Percentiles rank a stretch among this genome's conserved stretches.
phyloP scores from a whole-genome alignment of 2,113 vertebrate genomes.

The Nicator chloris region DNA sequence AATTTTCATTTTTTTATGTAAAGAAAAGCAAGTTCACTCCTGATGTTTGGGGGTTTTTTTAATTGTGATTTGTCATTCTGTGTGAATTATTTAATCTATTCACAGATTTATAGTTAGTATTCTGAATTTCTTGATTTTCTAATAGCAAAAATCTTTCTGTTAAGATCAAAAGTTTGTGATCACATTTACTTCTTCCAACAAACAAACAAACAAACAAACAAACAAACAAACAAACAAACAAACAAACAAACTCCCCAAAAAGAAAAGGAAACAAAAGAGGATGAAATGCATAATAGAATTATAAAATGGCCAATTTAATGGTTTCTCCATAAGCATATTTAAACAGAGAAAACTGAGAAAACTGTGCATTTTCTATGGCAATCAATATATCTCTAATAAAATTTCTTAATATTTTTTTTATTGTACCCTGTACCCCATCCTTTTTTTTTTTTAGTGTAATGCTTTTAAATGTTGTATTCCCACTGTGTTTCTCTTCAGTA shows the following conservation, averaged over 20 bases:
- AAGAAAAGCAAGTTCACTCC: not conserved
- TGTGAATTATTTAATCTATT: not conserved
- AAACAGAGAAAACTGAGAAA: not conserved
- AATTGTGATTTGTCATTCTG: not conserved
- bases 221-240: rapidly evolving
- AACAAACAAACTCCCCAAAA: rapidly evolving
- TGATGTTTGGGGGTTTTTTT: not conserved
- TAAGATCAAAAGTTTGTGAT: not conserved
- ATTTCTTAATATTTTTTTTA: not conserved
- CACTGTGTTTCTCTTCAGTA: not conserved
- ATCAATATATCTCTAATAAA: not conserved
- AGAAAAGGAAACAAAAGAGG: rapidly evolving
- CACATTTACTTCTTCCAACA: not conserved
- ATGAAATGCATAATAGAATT: not conserved
- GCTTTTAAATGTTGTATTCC: not conserved
- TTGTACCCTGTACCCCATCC: rapidly evolving
- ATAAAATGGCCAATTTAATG: not conserved
- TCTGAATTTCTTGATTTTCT: not conserved
- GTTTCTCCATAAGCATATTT: not conserved
- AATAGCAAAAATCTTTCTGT: not conserved
- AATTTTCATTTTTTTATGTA: not conserved
- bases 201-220: not conserved
- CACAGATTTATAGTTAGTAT: not conserved
- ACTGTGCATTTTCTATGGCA: not conserved
- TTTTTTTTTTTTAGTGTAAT: too few species aligned